A percentile compares a stretch with the other conserved stretches of the same genome.
phyloP scores from a whole-genome alignment of 2,113 vertebrate genomes.

The Tamias sibiricus region DNA sequence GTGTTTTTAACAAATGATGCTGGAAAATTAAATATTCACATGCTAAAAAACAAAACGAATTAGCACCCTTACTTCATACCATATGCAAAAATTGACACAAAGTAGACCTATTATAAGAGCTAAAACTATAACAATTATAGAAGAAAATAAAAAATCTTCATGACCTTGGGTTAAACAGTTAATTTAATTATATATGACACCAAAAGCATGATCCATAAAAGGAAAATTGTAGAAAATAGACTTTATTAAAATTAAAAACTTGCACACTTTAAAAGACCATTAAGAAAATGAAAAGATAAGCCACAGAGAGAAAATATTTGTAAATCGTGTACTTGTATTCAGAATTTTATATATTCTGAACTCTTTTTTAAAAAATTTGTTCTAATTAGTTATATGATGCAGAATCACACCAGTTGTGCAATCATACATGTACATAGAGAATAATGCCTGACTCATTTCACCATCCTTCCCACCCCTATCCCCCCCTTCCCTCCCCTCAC shows the following conservation, averaged over 20 bases:
- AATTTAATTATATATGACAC: slow-evolving; percentile 30
- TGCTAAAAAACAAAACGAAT: slow-evolving; percentile 19
- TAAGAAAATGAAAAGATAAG: slow-evolving; percentile 23
- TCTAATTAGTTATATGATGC: no score
- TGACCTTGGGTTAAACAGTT: background rate
- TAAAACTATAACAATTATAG: background rate
- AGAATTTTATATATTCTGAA: background rate
- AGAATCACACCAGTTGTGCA: no score
- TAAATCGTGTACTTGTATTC: background rate
- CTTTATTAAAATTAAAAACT: slow-evolving; percentile 40
- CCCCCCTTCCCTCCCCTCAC: no score
- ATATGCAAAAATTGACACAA: background rate
- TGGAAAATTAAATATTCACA: background rate
- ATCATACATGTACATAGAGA: no score
- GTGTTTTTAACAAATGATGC: background rate
- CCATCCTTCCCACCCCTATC: no score
- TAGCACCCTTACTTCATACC: background rate
- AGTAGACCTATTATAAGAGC: background rate
- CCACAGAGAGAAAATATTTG: background rate
- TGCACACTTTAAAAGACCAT: background rate
- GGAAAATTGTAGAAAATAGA: background rate
- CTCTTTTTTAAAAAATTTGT: background rate
- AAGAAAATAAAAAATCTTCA: slow-evolving; percentile 24
- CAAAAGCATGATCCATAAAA: slow-evolving; percentile 18
- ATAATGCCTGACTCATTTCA: no score